These are phyloP conservation scores for Chirona hameri DNA, from an alignment of 2,888 invertebrate species.

Conservation along the genomic window DNA sequence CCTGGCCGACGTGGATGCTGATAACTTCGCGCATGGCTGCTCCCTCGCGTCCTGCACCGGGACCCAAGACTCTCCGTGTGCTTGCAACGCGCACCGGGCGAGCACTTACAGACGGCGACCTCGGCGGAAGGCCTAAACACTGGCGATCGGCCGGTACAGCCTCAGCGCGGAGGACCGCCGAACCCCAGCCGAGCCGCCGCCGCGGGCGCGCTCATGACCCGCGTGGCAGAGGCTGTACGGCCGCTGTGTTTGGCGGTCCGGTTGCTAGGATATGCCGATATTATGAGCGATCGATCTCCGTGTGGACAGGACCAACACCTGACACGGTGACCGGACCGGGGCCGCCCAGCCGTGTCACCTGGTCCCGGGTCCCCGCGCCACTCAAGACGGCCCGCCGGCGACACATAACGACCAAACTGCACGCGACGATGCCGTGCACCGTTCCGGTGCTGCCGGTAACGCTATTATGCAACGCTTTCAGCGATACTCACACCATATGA, in stretches of 20 bases:
- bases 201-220: background rate
- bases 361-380: background rate
- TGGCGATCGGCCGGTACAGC: background rate
- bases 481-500: too few relatives aligned
- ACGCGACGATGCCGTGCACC: too few relatives aligned
- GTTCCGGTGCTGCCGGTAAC: too few relatives aligned
- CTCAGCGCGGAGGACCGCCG: background rate
- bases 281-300: background rate
- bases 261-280: background rate
- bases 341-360: background rate
- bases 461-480: too few relatives aligned
- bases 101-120: background rate
- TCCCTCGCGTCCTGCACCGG: background rate
- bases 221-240: background rate
- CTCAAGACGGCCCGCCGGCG: too few relatives aligned
- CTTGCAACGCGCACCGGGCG: background rate
- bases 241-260: background rate
- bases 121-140: background rate
- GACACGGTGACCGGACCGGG: background rate
- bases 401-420: too few relatives aligned
- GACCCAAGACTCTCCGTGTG: background rate
- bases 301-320: background rate
- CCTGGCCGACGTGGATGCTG: slow-evolving; percentile 52
- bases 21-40: slow-evolving; percentile 49
- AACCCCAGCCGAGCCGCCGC: background rate